A percentile compares a stretch with the other conserved stretches of the same genome.
phyloP scores from a whole-genome alignment of 1,140 invertebrate genomes.

The Camponotus floridanus region DNA sequence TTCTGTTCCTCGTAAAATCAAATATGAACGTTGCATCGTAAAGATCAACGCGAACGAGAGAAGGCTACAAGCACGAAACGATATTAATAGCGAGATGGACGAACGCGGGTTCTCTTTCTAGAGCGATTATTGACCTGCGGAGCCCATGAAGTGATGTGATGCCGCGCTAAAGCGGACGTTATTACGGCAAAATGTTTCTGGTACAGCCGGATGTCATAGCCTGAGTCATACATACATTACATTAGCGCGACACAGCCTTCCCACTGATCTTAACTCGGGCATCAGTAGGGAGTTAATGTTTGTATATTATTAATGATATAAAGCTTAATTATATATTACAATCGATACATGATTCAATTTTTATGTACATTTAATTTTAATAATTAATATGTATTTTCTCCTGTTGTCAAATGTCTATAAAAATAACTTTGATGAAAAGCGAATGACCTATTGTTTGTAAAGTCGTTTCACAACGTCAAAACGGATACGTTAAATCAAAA shows the following conservation, averaged over 20 bases:
- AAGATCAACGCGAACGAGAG: conserved; percentile 30
- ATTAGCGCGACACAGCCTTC: conserved; percentile 8
- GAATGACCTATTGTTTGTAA: background rate
- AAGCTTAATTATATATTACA: background rate
- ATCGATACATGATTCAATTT: background rate
- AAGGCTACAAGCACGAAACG: background rate
- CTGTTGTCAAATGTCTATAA: background rate
- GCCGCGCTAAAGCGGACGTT: conserved; percentile 1
- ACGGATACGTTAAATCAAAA: background rate
- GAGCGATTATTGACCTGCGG: conserved; percentile 23
- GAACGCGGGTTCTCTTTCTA: conserved; percentile 34
- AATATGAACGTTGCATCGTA: conserved; percentile 26
- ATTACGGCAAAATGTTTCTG: conserved; percentile 34
- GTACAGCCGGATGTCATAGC: background rate
- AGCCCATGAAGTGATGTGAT: background rate
- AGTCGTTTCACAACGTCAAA: conserved; percentile 2
- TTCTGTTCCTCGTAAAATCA: conserved; percentile 34
- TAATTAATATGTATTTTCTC: background rate
- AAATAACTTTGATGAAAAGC: background rate
- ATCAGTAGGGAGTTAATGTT: background rate
- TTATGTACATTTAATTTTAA: background rate
- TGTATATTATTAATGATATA: background rate
- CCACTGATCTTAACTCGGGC: background rate
- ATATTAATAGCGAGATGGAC: conserved; percentile 50
- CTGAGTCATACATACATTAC: background rate